Evolutionary conservation across 2,113 vertebrate species (phyloP).

Genomic region (Hymenochirus boettgeri): DNA sequence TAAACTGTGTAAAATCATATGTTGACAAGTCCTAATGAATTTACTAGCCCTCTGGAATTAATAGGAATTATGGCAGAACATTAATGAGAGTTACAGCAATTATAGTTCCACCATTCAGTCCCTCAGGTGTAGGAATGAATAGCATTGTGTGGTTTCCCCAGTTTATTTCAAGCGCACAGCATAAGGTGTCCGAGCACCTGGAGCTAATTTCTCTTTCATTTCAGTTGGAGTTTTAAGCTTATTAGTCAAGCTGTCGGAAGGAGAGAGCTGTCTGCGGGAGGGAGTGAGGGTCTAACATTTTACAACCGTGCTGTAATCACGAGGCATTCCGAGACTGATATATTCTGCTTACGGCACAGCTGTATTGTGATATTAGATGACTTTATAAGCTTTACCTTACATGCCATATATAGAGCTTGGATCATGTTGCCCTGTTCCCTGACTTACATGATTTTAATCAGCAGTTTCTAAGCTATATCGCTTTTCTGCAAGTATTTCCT

Average conservation of each 20-base stretch:
- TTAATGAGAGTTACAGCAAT: conserved; percentile 76
- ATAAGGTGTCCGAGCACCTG: conserved; percentile 59
- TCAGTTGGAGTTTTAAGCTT: conserved; percentile 36
- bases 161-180: conserved; percentile 50
- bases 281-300: conserved; percentile 8
- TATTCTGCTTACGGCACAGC: conserved; percentile 3
- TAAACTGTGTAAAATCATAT: conserved; percentile 76
- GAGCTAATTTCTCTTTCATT: conserved; percentile 61
- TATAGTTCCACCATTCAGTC: conserved; percentile 66
- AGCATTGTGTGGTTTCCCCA: conserved; percentile 56
- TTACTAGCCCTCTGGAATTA: conserved; percentile 74
- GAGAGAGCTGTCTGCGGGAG: conserved; percentile 10
- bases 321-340: conserved; percentile 9
- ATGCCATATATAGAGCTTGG: no score
- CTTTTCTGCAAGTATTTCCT: no score
- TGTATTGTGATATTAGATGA: background rate
- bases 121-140: conserved; percentile 68
- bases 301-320: conserved; percentile 47
- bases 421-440: no score
- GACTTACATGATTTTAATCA: no score
- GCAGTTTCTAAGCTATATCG: no score
- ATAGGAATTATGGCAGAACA: conserved; percentile 71
- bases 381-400: no score
- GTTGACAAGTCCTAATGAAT: conserved; percentile 78
- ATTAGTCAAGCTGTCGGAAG: conserved; percentile 41